Evolutionary conservation across 64 coral and sea anemone species (phyloP), one percentile per base, ranked within the genome.

Genomic region (Cladopsammia gracilis): DNA sequence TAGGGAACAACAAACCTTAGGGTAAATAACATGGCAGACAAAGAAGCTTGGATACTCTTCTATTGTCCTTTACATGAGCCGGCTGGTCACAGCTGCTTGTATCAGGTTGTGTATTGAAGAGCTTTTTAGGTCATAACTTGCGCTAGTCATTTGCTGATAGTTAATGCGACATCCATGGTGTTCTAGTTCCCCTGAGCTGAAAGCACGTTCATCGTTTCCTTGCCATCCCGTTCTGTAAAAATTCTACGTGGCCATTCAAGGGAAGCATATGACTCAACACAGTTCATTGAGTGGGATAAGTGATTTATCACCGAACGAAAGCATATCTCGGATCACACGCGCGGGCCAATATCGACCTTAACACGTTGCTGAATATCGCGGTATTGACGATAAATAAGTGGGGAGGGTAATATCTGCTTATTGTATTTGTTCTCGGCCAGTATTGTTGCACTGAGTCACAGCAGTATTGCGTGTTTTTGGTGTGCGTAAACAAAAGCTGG

Each of bases 381-480:
- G 61, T 84, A 84, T 83, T 84, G 80, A 67, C 67, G 62, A 46
- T 84, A 84, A 84, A 84, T 84, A 67, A 84, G 45, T 49, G 80
- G 64, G 67, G 80, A 65, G 80, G 60, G 19, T 84, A 8, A 67
- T 84, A 44, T 84, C 62, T 47, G 80, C 80, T 51, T 84, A 67
- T 47, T 84, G 78, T 84, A 14, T 84, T 50, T 62, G 80, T 68
- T 82, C 15, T 64, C 25, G 25, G 34, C 58, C 26, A 67, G 80
- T 84, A 84, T 67, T 84, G 45, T n/a, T 65, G 19, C 16, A 48
- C 7, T 19, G n/a, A 84, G 47, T 16, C 45, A 7, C 10, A 23
- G 3, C 62, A 67, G 64, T 84, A 84, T 48, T 84, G 16, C 19
- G 45, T 84, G 80, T 84, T 84, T 82, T 68, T 62, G 50, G 4